A percentile compares a stretch with the other conserved stretches of the same genome.
Evolutionary conservation across 2,113 vertebrate genomes (phyloP).

Genomic region (Poicephalus meyeri): DNA sequence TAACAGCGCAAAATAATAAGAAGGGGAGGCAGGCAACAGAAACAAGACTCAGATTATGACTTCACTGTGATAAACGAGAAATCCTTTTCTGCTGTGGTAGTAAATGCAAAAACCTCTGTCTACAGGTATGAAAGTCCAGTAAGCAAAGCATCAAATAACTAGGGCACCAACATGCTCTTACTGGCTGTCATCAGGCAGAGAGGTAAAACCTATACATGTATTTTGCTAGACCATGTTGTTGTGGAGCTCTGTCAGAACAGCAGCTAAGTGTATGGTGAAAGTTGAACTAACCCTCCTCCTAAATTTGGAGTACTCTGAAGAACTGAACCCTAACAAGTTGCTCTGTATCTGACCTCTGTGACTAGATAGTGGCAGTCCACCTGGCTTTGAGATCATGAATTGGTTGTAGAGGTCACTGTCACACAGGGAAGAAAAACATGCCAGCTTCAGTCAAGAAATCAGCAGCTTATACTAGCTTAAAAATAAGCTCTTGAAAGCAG

Average conservation of each 20-base stretch:
- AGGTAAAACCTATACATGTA: background rate
- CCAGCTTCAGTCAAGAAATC: background rate
- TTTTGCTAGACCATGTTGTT: background rate
- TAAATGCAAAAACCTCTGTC: background rate
- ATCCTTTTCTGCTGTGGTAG: background rate
- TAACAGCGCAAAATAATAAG: background rate
- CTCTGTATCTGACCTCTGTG: background rate
- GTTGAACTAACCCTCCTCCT: background rate
- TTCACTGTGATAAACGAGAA: background rate
- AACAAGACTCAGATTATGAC: background rate
- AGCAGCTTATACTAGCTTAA: background rate
- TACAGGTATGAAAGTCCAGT: background rate
- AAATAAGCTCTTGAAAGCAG: background rate
- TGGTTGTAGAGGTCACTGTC: background rate
- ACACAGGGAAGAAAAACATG: background rate
- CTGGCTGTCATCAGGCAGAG: background rate
- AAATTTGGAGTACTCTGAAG: background rate
- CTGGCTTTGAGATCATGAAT: background rate
- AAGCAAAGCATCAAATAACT: background rate
- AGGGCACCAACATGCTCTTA: background rate
- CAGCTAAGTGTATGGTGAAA: background rate
- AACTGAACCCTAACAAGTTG: background rate
- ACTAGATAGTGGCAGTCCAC: background rate
- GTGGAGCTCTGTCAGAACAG: background rate
- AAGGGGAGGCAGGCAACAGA: background rate